phyloP scores from a whole-genome alignment of 2,113 vertebrate species.

The Xerus inauris region DNA sequence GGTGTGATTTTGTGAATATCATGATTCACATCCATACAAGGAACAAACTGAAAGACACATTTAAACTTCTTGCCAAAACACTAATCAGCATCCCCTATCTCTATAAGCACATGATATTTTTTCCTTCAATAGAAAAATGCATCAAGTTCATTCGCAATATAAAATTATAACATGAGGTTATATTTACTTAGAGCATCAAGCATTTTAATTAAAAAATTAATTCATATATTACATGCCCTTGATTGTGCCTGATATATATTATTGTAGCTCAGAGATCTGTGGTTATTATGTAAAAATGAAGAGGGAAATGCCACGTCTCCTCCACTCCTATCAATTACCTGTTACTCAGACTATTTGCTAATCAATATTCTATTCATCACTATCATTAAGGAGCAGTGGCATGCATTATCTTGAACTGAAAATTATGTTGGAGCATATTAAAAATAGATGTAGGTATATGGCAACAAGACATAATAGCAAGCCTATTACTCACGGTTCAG shows the following conservation, averaged over 20 bases:
- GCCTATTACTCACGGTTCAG: constrained; percentile 69
- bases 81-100: background rate
- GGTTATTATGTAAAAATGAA: constrained; percentile 68
- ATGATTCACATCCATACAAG: background rate
- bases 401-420: constrained; percentile 72
- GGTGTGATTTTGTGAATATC: background rate
- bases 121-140: background rate
- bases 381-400: constrained; percentile 62
- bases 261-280: constrained; percentile 1
- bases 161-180: constrained; percentile 37
- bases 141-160: constrained; percentile 11
- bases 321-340: constrained; percentile 69
- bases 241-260: constrained; percentile 57
- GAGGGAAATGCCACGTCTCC: constrained; percentile 27
- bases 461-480: background rate
- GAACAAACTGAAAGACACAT: background rate
- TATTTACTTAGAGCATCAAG: constrained; percentile 44
- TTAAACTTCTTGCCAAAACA: constrained; percentile 18
- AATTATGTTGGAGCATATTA: constrained; percentile 66
- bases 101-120: background rate
- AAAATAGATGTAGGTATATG: constrained; percentile 71
- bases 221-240: constrained; percentile 49
- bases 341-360: constrained; percentile 61
- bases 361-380: constrained; percentile 81
- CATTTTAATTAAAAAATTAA: constrained; percentile 65